A percentile compares a stretch with the other conserved stretches of the same genome.
phyloP scores from a whole-genome alignment of 2,888 invertebrate genomes.

The Temnothorax rugatulus region DNA sequence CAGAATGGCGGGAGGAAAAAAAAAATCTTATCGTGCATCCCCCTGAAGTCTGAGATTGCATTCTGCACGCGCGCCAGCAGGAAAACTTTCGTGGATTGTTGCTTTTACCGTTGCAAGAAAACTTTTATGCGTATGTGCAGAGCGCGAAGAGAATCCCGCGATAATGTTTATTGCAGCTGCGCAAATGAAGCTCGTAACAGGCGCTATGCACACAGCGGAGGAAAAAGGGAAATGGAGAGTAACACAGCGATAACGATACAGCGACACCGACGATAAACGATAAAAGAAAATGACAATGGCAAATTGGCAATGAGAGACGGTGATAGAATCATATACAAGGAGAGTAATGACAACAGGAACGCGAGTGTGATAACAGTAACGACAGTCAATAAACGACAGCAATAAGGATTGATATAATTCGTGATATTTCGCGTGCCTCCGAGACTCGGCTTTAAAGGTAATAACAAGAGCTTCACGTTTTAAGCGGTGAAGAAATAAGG shows the following conservation, averaged over 20 bases:
- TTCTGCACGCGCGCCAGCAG: conserved; percentile 8
- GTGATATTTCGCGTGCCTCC: conserved; percentile 74
- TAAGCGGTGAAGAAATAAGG: conserved; percentile 65
- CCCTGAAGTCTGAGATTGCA: not conserved
- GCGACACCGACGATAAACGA: conserved; percentile 22
- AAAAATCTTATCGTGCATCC: conserved; percentile 28
- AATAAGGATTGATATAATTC: conserved; percentile 44
- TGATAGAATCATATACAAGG: conserved; percentile 22
- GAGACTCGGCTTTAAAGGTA: conserved; percentile 63
- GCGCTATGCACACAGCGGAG: conserved; percentile 36
- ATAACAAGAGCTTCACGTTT: conserved; percentile 59
- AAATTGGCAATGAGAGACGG: not conserved
- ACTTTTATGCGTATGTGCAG: conserved; percentile 28
- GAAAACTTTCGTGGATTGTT: not conserved
- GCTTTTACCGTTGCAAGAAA: not conserved
- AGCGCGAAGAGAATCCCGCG: conserved; percentile 16
- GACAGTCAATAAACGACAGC: conserved; percentile 23
- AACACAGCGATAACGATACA: conserved; percentile 27
- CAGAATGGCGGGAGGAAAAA: not conserved
- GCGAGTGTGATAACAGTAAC: conserved; percentile 34
- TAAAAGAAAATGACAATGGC: conserved; percentile 21
- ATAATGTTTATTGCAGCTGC: conserved; percentile 60
- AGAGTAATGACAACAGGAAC: conserved; percentile 3
- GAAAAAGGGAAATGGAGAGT: conserved; percentile 16
- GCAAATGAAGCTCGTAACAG: conserved; percentile 39